Percentiles rank a stretch among this genome's conserved stretches.
Evolutionary conservation across 2,797 vertebrate genomes (phyloP).

Genomic region (Amblyraja radiata): DNA sequence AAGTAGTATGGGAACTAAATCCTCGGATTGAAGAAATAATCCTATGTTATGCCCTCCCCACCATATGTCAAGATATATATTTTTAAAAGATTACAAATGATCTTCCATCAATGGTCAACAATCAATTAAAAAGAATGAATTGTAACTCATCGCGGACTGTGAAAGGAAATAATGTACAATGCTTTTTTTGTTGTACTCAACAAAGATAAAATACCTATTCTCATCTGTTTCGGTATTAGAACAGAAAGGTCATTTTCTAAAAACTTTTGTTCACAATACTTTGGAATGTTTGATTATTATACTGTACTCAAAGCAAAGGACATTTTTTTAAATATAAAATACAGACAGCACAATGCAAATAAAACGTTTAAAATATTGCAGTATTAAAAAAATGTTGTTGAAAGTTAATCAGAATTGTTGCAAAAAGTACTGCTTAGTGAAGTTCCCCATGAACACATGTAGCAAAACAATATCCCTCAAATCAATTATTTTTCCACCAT

Average conservation of each 20-base stretch:
- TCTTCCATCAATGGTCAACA: background rate
- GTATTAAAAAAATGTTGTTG: background rate
- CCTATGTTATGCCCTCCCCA: too few relatives aligned
- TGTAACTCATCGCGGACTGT: background rate
- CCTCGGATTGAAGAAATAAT: background rate
- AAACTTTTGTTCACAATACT: background rate
- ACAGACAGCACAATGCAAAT: slow-evolving; percentile 5
- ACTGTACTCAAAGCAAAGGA: background rate
- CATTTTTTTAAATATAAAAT: background rate
- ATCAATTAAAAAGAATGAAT: background rate
- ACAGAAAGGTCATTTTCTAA: background rate
- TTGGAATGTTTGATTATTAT: background rate
- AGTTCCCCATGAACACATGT: background rate
- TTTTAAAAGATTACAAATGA: too few relatives aligned
- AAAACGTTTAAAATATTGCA: background rate
- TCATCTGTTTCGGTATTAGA: slow-evolving; percentile 1
- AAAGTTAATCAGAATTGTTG: background rate
- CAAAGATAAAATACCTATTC: background rate
- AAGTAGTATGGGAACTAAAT: background rate
- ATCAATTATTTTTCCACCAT: slow-evolving; percentile 13
- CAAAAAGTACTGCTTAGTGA: background rate
- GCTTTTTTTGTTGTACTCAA: background rate
- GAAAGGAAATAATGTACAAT: background rate
- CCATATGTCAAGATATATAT: too few relatives aligned
- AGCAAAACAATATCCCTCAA: background rate